Conservation (phyloP, 2,888 invertebrate species). For the Bugula neritina region DNA sequence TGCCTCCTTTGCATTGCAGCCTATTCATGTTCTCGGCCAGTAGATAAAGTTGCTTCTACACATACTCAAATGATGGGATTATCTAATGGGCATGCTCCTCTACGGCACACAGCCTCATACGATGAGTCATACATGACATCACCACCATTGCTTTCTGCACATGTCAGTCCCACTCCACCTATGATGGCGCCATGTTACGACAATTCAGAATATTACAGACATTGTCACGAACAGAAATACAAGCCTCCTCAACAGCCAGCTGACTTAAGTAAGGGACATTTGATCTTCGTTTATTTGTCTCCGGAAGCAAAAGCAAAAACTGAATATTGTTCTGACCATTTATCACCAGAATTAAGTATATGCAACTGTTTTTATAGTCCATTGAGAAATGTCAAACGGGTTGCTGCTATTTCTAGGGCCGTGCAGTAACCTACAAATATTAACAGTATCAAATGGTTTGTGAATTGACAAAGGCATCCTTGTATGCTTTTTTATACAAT, state of each 20-base stretch:
- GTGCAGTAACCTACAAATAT: too few species aligned
- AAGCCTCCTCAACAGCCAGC: constrained; percentile 1
- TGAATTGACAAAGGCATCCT: too few species aligned
- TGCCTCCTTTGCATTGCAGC: too few species aligned
- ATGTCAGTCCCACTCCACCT: neutral
- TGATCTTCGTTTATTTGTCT: too few species aligned
- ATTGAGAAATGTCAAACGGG: too few species aligned
- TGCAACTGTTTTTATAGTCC: too few species aligned
- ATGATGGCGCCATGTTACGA: constrained; percentile 18
- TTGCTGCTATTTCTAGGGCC: too few species aligned
- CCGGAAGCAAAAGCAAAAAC: too few species aligned
- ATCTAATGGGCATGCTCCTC: constrained; percentile 20
- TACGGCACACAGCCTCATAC: constrained; percentile 20
- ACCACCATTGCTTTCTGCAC: neutral
- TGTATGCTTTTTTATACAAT: neutral
- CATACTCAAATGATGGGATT: constrained; percentile 7
- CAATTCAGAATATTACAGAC: constrained; percentile 14
- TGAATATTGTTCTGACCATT: too few species aligned
- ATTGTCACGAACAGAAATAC: constrained; percentile 22
- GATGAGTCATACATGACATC: constrained; percentile 5
- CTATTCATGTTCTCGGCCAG: neutral
- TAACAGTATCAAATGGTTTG: too few species aligned
- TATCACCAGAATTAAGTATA: too few species aligned
- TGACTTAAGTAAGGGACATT: constrained; percentile 6
- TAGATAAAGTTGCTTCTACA: neutral